Evolutionary conservation across 2,113 vertebrate species (phyloP), one percentile per base, ranked within the genome.

Genomic region (Gavia stellata): DNA sequence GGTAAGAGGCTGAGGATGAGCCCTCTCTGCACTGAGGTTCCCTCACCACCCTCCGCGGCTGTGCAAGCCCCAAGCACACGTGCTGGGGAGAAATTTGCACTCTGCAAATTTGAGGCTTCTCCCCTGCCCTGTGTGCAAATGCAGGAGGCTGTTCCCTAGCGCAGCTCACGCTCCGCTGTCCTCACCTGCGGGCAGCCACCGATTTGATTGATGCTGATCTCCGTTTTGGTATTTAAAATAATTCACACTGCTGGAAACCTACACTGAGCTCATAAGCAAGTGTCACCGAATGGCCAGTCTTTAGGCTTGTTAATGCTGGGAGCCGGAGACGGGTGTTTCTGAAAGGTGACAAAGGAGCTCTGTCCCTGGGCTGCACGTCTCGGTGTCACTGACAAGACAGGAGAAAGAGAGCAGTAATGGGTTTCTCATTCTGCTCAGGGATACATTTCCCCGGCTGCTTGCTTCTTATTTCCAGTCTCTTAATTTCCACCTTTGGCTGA

Each of bases 401-500:
- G 61, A 77, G 67, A 47, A n/a, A 53, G 73, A 68, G 8, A 38
- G 72, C 28, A 1, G 50, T 86, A 87, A 83, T 75, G 86, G 79
- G 28, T 81, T 96, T 95, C 82, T 95, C 94, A 94, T 95, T 95
- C 86, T 84, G 88, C 93, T 93, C 94, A 63, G 70, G 58, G 86
- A 82, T 25, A 50, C 42, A 0, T 28, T 40, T 78, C 67, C 82
- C 65, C 17, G 10, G 47, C 91, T 84, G 88, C 84, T 33, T 29
- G 66, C 44, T 83, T 25, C 84, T 70, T 59, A 23, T 74, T 91
- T 68, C 81, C 86, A 81, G 63, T 8, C 90, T 80, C 73, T 47
- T 56, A 20, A 9, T 86, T 84, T 75, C 81, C 81, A 78, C 92
- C 91, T 89, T 16, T 5, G 75, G 66, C 56, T 9, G 56, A 0